Evolutionary conservation across 2,797 vertebrate species (phyloP), one percentile per base, ranked within the genome.

Genomic region (Bufotes viridis): DNA sequence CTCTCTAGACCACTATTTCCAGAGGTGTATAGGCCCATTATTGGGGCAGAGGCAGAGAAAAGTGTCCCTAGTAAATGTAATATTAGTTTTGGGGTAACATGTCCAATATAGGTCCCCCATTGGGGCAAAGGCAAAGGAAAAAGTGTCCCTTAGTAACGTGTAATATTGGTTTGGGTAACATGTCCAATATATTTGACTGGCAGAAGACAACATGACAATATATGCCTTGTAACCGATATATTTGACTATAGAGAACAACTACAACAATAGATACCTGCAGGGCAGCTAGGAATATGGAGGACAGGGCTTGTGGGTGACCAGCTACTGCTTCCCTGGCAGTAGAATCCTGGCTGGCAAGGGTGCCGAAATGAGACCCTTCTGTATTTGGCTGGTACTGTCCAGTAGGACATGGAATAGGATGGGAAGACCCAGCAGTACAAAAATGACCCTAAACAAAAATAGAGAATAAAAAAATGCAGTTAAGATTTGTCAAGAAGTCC

Each of bases 261-360:
- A 14, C 17, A 15, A 9, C 0, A 53, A 55, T 57, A 74, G 26
- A 1, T 93, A 97, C 97, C 97, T 91, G 95, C 90, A 84, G 96
- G 96, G 78, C 97, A 98, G 93, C n/a, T 97, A 99, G 13, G 95
- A 93, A 57, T 98, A 95, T 0, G 96, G 93, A 0, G 98, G 98
- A 89, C 97, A 99, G 57, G n/a, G 93, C 82, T n/a, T 24, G 92
- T 9, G 96, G 95, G 1, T 94, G 93, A 90, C 95, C 96, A 29
- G 95, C 91, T 63, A 97, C 92, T 18, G 93, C 92, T 86, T 97
- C 95, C n/a, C 69, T 97, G 96, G 90, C 98, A 98, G 93, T 96
- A 98, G 92, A 96, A 98, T 18, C 98, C 97, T 63, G 96, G 94
- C 29, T 94, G 96, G 90, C 97, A 99, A 0, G 95, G 72, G 98